Percentiles rank a stretch among this genome's conserved stretches.
These are phyloP conservation scores for Chrysoperla carnea DNA, from an alignment of 1,140 invertebrate genomes.

Conservation along the genomic window DNA sequence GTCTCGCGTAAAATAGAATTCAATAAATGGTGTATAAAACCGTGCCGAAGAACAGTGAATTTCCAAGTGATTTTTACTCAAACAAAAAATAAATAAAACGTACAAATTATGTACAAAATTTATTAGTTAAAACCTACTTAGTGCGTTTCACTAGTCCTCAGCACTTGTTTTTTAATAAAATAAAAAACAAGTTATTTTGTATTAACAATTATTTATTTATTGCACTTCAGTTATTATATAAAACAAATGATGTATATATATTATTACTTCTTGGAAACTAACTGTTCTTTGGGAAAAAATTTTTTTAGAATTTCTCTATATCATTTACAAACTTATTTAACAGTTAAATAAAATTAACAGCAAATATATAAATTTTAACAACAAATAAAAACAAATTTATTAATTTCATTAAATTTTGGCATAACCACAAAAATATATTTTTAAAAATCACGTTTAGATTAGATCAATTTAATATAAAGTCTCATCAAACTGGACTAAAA, in stretches of 20 bases:
- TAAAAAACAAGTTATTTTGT: background rate
- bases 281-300: slow-evolving; percentile 17
- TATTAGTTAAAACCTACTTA: background rate
- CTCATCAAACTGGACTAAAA: no score
- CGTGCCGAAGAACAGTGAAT: slow-evolving; percentile 68
- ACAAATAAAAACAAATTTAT: no score
- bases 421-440: no score
- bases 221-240: slow-evolving; percentile 8
- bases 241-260: slow-evolving; percentile 4
- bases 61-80: slow-evolving; percentile 16
- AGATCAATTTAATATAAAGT: no score
- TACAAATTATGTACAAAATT: background rate
- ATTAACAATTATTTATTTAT: slow-evolving; percentile 3
- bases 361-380: no score
- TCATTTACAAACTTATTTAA: no score
- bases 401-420: no score
- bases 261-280: slow-evolving; percentile 22
- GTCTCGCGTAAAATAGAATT: no score
- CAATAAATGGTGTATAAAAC: slow-evolving; percentile 6
- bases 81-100: background rate
- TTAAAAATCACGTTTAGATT: no score
- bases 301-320: no score
- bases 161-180: slow-evolving; percentile 12
- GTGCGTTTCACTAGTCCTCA: slow-evolving; percentile 19
- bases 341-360: no score